phyloP scores from a whole-genome alignment of 2,113 vertebrate species.

The Mormoops blainvillei region DNA sequence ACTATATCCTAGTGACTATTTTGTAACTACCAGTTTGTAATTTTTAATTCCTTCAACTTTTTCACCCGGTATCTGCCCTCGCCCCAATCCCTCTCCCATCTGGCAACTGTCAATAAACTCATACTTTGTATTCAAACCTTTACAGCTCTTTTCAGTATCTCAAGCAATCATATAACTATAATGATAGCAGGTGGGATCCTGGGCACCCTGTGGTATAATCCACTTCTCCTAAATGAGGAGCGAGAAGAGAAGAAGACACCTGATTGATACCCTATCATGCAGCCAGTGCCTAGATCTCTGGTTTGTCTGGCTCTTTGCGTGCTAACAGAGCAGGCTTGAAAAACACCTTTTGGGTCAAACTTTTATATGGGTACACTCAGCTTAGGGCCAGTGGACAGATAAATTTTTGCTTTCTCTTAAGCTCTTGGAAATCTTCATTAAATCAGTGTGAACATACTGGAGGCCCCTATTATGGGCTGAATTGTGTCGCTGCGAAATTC shows the following conservation, averaged over 20 bases:
- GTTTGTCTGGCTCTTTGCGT: neutral
- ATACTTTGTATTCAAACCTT: neutral
- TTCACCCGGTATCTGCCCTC: neutral
- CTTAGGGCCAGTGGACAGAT: neutral
- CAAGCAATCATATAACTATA: neutral
- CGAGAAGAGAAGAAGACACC: neutral
- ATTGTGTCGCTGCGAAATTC: neutral
- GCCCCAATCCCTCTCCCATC: neutral
- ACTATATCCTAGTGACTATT: neutral
- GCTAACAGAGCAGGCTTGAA: neutral
- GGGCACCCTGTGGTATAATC: neutral
- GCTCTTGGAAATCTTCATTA: neutral
- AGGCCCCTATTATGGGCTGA: neutral
- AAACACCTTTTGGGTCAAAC: neutral
- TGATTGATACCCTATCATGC: neutral
- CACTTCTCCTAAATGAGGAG: neutral
- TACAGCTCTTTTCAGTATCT: neutral
- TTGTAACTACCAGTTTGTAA: neutral
- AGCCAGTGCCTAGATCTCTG: neutral
- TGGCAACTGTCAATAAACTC: neutral
- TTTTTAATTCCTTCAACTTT: neutral
- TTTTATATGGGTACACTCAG: neutral
- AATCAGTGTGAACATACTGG: neutral
- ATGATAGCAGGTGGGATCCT: neutral
- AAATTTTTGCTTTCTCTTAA: neutral